Evolutionary conservation across 2,888 invertebrate genomes (phyloP).

Genomic region (Melitaea athalia): DNA sequence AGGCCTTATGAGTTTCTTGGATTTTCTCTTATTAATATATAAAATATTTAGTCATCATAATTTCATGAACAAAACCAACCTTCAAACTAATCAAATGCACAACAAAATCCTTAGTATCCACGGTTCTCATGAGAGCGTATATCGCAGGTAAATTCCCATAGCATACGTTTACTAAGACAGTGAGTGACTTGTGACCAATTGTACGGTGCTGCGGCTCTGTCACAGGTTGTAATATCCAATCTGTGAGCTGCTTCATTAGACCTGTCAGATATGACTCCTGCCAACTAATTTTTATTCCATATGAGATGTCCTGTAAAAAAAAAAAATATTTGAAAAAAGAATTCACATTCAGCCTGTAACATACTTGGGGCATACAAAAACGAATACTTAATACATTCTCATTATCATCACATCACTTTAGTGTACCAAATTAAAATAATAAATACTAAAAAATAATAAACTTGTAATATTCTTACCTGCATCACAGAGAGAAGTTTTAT

Average conservation of each 20-base stretch:
- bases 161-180: slow-evolving; percentile 89
- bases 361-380: background rate
- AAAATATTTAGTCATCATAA: too few relatives aligned
- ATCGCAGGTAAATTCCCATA: slow-evolving; percentile 89
- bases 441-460: background rate
- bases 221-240: slow-evolving; percentile 83
- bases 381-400: background rate
- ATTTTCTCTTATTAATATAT: too few relatives aligned
- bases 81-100: slow-evolving; percentile 83
- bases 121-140: slow-evolving; percentile 86
- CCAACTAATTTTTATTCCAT: slow-evolving; percentile 90
- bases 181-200: slow-evolving; percentile 81
- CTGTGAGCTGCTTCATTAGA: slow-evolving; percentile 85
- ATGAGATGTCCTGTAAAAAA: slow-evolving; percentile 85
- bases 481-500: slow-evolving; percentile 84
- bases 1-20: too few relatives aligned
- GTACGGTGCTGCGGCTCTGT: slow-evolving; percentile 65
- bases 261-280: slow-evolving; percentile 88
- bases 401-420: too few relatives aligned
- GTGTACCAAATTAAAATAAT: background rate
- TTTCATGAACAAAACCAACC: slow-evolving; percentile 55
- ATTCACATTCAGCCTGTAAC: background rate
- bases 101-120: slow-evolving; percentile 86
- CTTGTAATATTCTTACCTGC: slow-evolving; percentile 74
- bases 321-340: background rate